Evolutionary conservation across 2,113 vertebrate species (phyloP).

Genomic region (Apus apus): DNA sequence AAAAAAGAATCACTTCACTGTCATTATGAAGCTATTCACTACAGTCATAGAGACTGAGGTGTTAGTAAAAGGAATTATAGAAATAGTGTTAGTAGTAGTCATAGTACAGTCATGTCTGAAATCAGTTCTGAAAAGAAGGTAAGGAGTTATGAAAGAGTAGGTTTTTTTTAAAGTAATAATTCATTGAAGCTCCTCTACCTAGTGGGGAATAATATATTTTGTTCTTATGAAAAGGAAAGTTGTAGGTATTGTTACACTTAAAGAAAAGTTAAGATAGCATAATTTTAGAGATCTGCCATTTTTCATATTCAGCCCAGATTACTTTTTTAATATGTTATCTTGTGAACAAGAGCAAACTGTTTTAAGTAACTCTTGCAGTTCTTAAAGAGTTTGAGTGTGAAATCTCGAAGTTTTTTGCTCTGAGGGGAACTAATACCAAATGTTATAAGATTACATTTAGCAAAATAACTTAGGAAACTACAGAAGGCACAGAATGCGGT

Average conservation of each 20-base stretch:
- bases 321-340: neutral
- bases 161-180: conserved; percentile 7
- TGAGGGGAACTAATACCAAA: neutral
- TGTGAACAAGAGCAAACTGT: neutral
- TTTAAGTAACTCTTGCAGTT: neutral
- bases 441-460: neutral
- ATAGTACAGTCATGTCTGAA: neutral
- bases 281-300: neutral
- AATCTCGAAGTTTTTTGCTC: neutral
- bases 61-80: neutral
- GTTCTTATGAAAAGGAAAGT: neutral
- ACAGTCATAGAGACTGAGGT: neutral
- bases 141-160: neutral
- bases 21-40: neutral
- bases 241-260: neutral
- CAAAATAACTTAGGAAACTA: neutral
- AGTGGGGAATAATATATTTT: neutral
- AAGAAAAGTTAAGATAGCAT: neutral
- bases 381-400: neutral
- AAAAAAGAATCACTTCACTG: neutral
- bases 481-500: neutral
- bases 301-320: neutral
- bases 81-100: neutral
- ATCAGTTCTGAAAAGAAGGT: neutral
- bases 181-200: neutral